Conservation (phyloP, 2,888 invertebrate species). For the Caradrina kadenii region DNA sequence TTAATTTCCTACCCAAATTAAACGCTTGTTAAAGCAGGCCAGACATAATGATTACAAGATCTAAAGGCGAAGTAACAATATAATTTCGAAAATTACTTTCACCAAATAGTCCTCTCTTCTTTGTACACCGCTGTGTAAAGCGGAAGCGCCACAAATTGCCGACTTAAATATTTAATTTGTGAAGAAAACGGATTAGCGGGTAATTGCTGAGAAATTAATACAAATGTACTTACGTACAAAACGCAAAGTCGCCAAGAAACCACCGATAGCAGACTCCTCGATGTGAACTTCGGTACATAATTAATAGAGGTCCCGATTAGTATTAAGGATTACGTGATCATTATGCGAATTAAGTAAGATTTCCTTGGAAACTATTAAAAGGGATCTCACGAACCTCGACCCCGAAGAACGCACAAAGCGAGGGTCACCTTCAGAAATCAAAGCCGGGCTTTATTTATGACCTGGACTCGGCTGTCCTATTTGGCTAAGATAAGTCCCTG, state of each 20-base stretch:
- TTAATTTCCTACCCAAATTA: constrained; percentile 85
- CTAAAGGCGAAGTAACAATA: constrained; percentile 85
- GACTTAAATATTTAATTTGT: constrained; percentile 86
- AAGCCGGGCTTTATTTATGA: constrained; percentile 87
- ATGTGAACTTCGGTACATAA: constrained; percentile 70
- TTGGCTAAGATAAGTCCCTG: constrained; percentile 84
- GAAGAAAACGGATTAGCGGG: constrained; percentile 84
- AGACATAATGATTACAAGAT: constrained; percentile 87
- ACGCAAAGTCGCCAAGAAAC: constrained; percentile 59
- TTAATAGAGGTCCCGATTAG: constrained; percentile 76
- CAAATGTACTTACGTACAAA: constrained; percentile 60
- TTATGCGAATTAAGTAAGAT: constrained; percentile 85
- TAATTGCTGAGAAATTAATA: constrained; percentile 80
- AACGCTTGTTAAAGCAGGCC: constrained; percentile 85
- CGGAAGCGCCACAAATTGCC: constrained; percentile 86
- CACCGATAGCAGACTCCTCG: constrained; percentile 57
- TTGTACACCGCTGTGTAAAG: constrained; percentile 79
- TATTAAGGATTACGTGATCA: constrained; percentile 80
- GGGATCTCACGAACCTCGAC: constrained; percentile 80
- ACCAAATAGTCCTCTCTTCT: constrained; percentile 81
- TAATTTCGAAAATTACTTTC: constrained; percentile 87
- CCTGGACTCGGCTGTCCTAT: constrained; percentile 81
- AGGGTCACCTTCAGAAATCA: constrained; percentile 88
- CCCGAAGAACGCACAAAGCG: constrained; percentile 78
- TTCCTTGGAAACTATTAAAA: constrained; percentile 85